Evolutionary conservation across 2,113 vertebrate species (phyloP), one percentile per base, ranked within the genome.

Genomic region (Hippocampus barbouri): DNA sequence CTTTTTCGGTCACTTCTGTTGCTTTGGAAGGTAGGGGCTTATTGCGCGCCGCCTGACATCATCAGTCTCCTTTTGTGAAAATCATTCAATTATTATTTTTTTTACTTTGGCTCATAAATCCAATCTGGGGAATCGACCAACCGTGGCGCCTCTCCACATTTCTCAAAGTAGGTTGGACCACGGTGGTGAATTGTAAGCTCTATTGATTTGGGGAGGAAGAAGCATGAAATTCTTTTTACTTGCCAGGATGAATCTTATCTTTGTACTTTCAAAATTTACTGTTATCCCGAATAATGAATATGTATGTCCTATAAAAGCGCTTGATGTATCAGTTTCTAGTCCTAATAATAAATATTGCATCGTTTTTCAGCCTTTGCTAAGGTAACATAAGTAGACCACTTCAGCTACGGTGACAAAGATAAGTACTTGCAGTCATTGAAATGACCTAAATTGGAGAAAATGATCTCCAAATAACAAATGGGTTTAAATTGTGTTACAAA

Each of bases 131-230:
- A 74, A 78, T 75, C 38, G 34, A 49, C 68, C 64, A 25, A 66
- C 72, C 69, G 75, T 18, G 4, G 56, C 72, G 57, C 66, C 20
- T 40, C 61, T 69, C 72, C 71, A 73, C 41, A 64, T 82, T 80
- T 88, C 77, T 73, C 72, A 83, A 83, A 83, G 82, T 83, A 79
- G 71, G 69, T 51, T 25, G 7, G 63, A 64, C 64, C 47, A 51
- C 47, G 47, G 66, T 53, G 68, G 53, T 70, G 71, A 74, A 71
- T n/a, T 3, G 59, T 38, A 54, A 20, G 57, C 43, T 61, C 72
- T 76, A 77, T 73, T 73, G 67, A 82, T 69, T 74, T 74, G 68
- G 38, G 43, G 45, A 79, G 73, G 73, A 70, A 63, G 59, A 61
- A 43, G 64, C n/a, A 61, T 70, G n/a, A 41, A 38, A 64, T 34